phyloP scores from a whole-genome alignment of 2,113 vertebrate genomes.

The Lichenostomus cassidix region DNA sequence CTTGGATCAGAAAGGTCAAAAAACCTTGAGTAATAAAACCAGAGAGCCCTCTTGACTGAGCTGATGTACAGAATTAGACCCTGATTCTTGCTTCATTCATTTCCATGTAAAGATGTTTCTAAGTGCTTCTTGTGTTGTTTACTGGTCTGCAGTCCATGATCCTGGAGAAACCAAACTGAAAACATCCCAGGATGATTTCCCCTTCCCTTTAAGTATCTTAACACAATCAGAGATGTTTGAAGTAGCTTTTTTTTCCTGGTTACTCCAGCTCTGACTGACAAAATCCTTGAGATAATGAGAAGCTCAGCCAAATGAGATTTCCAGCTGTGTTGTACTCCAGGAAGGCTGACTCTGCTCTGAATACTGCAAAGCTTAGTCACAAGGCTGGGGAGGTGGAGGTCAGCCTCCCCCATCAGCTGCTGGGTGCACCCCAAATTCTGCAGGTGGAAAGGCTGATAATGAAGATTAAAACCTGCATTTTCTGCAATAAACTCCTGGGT shows the following conservation, averaged over 20 bases:
- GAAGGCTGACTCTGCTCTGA: not conserved
- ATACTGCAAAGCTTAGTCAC: not conserved
- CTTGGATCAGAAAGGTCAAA: not conserved
- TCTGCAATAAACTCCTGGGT: not conserved
- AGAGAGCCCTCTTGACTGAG: not conserved
- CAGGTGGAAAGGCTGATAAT: not conserved
- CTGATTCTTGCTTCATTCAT: not conserved
- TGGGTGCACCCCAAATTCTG: not conserved
- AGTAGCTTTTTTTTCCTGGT: not conserved
- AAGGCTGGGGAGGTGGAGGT: not conserved
- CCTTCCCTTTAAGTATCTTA: not conserved
- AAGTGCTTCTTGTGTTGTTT: not conserved
- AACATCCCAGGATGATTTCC: not conserved
- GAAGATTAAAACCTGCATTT: not conserved
- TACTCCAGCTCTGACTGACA: not conserved
- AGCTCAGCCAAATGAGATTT: not conserved
- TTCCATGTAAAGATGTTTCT: not conserved
- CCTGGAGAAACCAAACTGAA: not conserved
- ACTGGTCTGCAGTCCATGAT: not conserved
- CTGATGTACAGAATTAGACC: not conserved
- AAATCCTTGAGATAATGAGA: not conserved
- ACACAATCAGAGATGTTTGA: not conserved
- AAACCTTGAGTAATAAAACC: not conserved
- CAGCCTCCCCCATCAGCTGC: not conserved
- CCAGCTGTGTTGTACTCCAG: not conserved